Percentiles rank a stretch among this genome's conserved stretches.
These are phyloP conservation scores for Phylloscopus collybita DNA, from an alignment of 2,797 vertebrate genomes.

Conservation along the genomic window DNA sequence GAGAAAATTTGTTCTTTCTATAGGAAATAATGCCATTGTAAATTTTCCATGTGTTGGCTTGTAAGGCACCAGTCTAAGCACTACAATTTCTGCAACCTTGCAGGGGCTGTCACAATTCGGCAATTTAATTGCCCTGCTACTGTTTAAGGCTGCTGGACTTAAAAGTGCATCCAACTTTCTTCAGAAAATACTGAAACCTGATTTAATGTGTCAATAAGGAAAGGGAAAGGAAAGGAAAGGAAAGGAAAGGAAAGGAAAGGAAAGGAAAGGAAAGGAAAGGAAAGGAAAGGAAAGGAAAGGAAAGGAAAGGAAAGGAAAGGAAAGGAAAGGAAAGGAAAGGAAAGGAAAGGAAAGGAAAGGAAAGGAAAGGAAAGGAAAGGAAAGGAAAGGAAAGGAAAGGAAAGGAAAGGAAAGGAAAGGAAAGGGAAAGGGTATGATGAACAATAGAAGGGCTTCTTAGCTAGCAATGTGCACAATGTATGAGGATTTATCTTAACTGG, in stretches of 20 bases:
- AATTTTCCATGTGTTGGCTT: not conserved
- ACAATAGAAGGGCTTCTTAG: not conserved
- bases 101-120: not conserved
- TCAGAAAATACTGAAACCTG: not conserved
- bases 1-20: not conserved
- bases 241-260: too few relatives aligned
- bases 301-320: not conserved
- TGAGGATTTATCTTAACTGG: not conserved
- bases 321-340: too few relatives aligned
- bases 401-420: too few relatives aligned
- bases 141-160: not conserved
- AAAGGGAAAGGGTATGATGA: not conserved
- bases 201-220: not conserved
- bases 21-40: not conserved
- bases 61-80: not conserved
- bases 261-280: not conserved
- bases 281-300: not conserved
- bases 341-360: not conserved
- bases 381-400: not conserved
- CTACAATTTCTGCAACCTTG: not conserved
- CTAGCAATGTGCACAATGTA: accelerated
- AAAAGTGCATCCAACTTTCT: not conserved
- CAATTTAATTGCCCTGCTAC: not conserved
- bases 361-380: too few relatives aligned
- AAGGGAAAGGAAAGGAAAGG: not conserved